phyloP scores from a whole-genome alignment of 1,140 invertebrate genomes.

The Ips typographus region DNA sequence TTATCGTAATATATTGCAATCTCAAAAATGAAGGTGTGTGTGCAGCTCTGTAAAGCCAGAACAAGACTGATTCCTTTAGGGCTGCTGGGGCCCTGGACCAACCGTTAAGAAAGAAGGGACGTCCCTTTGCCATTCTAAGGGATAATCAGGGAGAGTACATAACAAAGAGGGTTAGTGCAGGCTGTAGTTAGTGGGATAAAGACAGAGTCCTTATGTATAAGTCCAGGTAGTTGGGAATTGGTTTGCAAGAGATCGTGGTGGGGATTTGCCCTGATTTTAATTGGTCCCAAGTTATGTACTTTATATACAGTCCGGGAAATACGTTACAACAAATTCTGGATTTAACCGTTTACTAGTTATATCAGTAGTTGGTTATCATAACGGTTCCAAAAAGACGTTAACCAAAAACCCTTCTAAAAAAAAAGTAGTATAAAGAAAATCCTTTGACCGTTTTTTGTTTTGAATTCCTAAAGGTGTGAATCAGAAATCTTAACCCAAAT shows the following conservation, averaged over 20 bases:
- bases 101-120: constrained; percentile 3
- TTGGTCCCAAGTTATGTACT: neutral
- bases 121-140: neutral
- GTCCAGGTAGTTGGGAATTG: constrained; percentile 7
- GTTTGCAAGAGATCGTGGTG: neutral
- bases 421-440: too few relatives aligned
- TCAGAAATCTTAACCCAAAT: constrained; percentile 14
- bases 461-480: constrained; percentile 4
- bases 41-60: constrained; percentile 36
- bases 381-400: too few relatives aligned
- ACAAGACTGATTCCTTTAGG: constrained; percentile 27
- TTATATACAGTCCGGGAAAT: neutral
- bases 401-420: too few relatives aligned
- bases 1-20: neutral
- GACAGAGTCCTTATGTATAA: neutral
- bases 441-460: too few relatives aligned
- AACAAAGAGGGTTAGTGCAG: neutral
- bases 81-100: constrained; percentile 10
- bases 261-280: constrained; percentile 6
- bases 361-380: too few relatives aligned
- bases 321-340: neutral
- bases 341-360: neutral
- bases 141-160: neutral
- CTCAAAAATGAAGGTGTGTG: neutral
- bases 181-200: neutral